phyloP scores from a whole-genome alignment of 2,113 vertebrate genomes.

The Psilopsiagon aurifrons region DNA sequence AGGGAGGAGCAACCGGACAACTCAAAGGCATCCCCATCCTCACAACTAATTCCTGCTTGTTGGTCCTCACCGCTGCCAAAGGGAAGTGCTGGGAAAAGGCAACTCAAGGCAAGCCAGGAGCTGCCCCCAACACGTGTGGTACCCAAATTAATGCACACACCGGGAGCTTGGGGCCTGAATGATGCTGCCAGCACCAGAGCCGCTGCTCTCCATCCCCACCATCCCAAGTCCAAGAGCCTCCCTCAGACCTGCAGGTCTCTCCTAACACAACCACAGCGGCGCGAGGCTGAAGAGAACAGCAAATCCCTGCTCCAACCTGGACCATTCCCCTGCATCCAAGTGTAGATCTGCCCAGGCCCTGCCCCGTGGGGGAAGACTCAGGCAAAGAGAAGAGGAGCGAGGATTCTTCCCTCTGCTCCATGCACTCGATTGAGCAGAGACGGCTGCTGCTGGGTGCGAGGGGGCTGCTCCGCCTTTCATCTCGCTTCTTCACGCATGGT shows the following conservation, averaged over 20 bases:
- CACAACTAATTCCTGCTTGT: fast-evolving
- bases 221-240: background rate
- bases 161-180: background rate
- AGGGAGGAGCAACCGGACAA: fast-evolving
- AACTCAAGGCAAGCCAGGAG: fast-evolving
- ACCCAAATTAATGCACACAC: background rate
- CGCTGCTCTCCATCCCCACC: background rate
- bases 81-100: background rate
- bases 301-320: fast-evolving
- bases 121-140: background rate
- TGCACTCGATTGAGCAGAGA: background rate
- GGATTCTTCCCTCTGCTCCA: background rate
- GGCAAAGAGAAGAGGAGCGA: background rate
- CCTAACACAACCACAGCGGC: fast-evolving
- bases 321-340: background rate
- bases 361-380: background rate
- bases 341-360: background rate
- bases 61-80: fast-evolving
- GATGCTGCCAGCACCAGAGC: background rate
- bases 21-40: background rate
- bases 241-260: background rate
- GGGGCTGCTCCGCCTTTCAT: background rate
- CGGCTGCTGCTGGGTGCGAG: background rate
- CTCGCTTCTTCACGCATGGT: background rate
- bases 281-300: background rate